These are phyloP conservation scores for Apotomis turbidana DNA, from an alignment of 2,888 invertebrate species.

Conservation along the genomic window DNA sequence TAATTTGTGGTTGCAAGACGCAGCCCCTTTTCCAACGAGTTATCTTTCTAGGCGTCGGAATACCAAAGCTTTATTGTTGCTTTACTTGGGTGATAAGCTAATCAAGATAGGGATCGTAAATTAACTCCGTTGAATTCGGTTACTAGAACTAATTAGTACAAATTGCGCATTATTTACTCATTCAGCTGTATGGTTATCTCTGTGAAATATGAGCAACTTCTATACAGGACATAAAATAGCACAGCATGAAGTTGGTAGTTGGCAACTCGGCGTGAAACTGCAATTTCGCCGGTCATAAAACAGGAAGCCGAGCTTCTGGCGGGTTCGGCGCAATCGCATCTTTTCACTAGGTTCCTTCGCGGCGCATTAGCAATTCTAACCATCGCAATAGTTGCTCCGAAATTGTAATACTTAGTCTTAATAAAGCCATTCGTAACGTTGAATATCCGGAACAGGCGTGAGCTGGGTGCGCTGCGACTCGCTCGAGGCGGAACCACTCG, in stretches of 20 bases:
- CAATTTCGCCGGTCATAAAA: slow-evolving; percentile 76
- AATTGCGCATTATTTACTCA: slow-evolving; percentile 18
- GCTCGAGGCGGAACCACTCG: slow-evolving; percentile 61
- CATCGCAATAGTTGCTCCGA: slow-evolving; percentile 73
- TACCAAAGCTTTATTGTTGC: slow-evolving; percentile 56
- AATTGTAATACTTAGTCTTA: slow-evolving; percentile 81
- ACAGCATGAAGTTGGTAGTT: slow-evolving; percentile 64
- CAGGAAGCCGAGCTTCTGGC: slow-evolving; percentile 60
- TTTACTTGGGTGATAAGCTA: slow-evolving; percentile 56
- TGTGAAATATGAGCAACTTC: slow-evolving; percentile 20
- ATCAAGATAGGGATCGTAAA: slow-evolving; percentile 39
- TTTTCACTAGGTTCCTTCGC: slow-evolving; percentile 71
- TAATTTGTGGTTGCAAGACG: slow-evolving; percentile 81
- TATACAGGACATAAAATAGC: slow-evolving; percentile 44
- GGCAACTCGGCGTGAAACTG: slow-evolving; percentile 67
- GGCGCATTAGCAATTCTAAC: slow-evolving; percentile 77
- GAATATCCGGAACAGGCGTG: slow-evolving; percentile 75
- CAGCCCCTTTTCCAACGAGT: slow-evolving; percentile 68
- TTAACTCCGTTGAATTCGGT: slow-evolving; percentile 35
- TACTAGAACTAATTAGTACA: slow-evolving; percentile 26
- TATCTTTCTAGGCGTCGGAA: slow-evolving; percentile 63
- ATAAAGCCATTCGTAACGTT: slow-evolving; percentile 79
- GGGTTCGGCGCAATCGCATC: slow-evolving; percentile 71
- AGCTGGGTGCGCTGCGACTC: slow-evolving; percentile 57
- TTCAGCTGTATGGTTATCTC: slow-evolving; percentile 25